A percentile compares a stretch with the other conserved stretches of the same genome.
These are phyloP conservation scores for Limnephilus marmoratus DNA, from an alignment of 2,888 invertebrate species.

Conservation along the genomic window DNA sequence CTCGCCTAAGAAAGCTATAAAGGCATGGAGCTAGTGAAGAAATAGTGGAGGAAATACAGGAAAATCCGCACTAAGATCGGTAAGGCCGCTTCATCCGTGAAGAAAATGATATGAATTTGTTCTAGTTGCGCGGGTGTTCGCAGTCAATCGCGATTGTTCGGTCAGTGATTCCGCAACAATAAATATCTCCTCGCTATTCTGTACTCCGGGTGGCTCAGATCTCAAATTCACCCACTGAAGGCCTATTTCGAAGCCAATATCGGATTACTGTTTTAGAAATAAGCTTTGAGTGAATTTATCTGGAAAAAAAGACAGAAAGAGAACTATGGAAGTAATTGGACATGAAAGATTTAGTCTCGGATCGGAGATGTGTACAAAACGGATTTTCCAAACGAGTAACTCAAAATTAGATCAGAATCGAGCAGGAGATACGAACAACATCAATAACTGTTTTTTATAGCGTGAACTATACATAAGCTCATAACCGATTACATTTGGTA, in stretches of 20 bases:
- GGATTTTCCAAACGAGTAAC: no score
- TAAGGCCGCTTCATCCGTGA: slow-evolving; percentile 10
- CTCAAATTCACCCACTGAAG: not conserved
- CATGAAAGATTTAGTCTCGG: slow-evolving; percentile 41
- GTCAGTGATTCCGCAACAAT: slow-evolving; percentile 35
- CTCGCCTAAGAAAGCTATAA: slow-evolving; percentile 32
- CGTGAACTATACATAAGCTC: no score
- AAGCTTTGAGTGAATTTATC: slow-evolving; percentile 38
- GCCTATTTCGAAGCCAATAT: slow-evolving; percentile 40
- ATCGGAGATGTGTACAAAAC: no score
- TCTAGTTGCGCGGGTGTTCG: slow-evolving; percentile 21
- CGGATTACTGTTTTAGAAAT: slow-evolving; percentile 35
- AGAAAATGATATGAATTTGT: slow-evolving; percentile 49
- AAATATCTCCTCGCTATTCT: slow-evolving; percentile 14
- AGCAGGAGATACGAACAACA: no score
- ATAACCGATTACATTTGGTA: no score
- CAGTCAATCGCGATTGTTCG: slow-evolving; percentile 45
- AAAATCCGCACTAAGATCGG: slow-evolving; percentile 33
- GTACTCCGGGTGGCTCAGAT: not conserved
- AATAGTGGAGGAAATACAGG: slow-evolving; percentile 7
- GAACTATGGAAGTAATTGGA: slow-evolving; percentile 24
- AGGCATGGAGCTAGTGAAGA: slow-evolving; percentile 23
- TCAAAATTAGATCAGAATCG: no score
- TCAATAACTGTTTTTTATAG: no score
- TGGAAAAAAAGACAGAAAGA: slow-evolving; percentile 15